Evolutionary conservation across 2,888 invertebrate genomes (phyloP), one percentile per base, ranked within the genome.

Genomic region (Sphaerophoria taeniata): DNA sequence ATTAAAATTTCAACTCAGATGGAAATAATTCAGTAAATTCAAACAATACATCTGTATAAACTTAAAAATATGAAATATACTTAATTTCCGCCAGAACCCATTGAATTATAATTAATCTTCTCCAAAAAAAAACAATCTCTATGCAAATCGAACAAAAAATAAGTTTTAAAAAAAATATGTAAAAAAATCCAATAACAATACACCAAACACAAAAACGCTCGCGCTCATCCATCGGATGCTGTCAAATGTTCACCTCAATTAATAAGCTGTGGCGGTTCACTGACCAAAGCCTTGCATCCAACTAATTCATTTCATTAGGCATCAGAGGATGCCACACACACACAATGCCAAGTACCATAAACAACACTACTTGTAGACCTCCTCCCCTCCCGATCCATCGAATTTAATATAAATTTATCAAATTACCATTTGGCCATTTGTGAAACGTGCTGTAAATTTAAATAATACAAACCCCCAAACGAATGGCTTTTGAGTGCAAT

Each of bases 391-490:
- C 70, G 81, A 85, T 80, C 81, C 81, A 81, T 73, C 60, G 85
- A 84, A 87, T 87, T 87, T 87, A 87, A 87, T 87, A 24, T 24
- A 87, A 87, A 87, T 87, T 87, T 87, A 87, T 87, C 87, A 87
- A 87, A 87, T 87, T 87, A 87, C 86, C 76, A 53, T 71, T 81
- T 74, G 86, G 78, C 74, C 81, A 87, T 87, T 87, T 87, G 87
- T 87, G 81, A 83, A 87, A 87, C 87, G 87, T 87, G 87, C 86
- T 87, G 87, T 87, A 87, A 87, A 87, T 87, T 87, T 87, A 87
- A 87, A 87, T 87, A 87, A 78, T 77, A 84, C 87, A 87, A 81
- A 60, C 75, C 65, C 85, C 70, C 65, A 71, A 72, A 60, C 72
- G 53, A 61, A 9, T 39, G 56, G 67, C 56, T 79, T 63, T 47